Percentiles rank a stretch among this genome's conserved stretches.
These are phyloP conservation scores for Melinopterus prodromus DNA, from an alignment of 2,888 invertebrate genomes.

Conservation along the genomic window DNA sequence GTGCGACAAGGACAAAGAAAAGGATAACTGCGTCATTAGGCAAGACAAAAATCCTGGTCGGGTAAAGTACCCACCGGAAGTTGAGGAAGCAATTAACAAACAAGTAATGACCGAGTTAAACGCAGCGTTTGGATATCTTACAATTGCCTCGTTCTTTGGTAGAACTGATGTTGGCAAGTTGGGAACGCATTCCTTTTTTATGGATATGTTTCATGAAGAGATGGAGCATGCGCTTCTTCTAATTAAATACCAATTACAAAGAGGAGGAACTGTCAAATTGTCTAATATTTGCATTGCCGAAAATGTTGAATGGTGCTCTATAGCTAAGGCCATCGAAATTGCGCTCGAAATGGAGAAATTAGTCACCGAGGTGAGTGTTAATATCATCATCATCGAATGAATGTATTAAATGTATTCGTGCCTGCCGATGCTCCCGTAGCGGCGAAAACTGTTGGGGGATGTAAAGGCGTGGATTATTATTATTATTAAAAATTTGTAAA, in stretches of 20 bases:
- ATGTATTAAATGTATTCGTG: too few species aligned
- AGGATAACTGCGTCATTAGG: not conserved
- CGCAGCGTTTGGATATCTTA: conserved; percentile 68
- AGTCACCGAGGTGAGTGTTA: conserved; percentile 53
- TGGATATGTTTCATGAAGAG: conserved; percentile 64
- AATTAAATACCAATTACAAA: conserved; percentile 61
- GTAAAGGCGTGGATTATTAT: too few species aligned
- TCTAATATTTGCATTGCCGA: conserved; percentile 51
- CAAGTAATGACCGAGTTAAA: conserved; percentile 68
- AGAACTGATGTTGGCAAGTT: conserved; percentile 61
- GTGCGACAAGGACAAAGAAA: not conserved
- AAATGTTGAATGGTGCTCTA: conserved; percentile 58
- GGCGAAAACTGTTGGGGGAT: too few species aligned
- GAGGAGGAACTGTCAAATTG: conserved; percentile 60
- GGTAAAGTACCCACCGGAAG: conserved; percentile 57
- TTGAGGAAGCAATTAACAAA: conserved; percentile 63
- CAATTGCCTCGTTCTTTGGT: conserved; percentile 66
- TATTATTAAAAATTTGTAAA: too few species aligned
- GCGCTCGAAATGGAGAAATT: conserved; percentile 54
- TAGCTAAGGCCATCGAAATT: conserved; percentile 58
- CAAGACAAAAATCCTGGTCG: not conserved
- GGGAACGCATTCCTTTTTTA: conserved; percentile 60
- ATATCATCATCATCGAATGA: too few species aligned
- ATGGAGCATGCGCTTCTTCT: conserved; percentile 60
- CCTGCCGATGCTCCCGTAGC: too few species aligned